phyloP scores from a whole-genome alignment of 2,888 invertebrate species.

The Brachypalpus laphriformis region DNA sequence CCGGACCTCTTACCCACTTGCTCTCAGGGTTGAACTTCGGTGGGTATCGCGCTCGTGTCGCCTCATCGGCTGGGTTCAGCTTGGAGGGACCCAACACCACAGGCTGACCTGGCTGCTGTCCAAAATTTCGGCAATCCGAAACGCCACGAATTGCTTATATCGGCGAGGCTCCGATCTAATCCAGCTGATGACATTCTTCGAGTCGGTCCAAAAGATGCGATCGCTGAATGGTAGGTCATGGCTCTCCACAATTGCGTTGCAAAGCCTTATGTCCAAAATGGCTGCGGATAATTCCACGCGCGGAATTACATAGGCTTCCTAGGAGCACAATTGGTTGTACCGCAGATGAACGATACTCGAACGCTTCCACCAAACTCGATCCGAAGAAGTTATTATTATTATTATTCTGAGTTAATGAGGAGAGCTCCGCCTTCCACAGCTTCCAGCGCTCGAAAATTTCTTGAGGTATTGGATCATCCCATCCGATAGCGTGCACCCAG shows the following conservation, averaged over 20 bases:
- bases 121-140: conserved; percentile 1
- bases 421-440: conserved; percentile 5
- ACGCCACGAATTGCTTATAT: conserved; percentile 65
- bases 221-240: background rate
- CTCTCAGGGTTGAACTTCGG: background rate
- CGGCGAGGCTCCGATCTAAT: conserved; percentile 72
- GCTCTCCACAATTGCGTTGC: background rate
- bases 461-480: conserved; percentile 24
- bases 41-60: background rate
- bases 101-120: background rate
- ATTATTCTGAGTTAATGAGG: background rate
- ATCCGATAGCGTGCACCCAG: background rate
- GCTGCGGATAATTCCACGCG: conserved; percentile 15
- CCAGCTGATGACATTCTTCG: conserved; percentile 68
- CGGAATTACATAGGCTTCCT: background rate
- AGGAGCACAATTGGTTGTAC: conserved; percentile 10
- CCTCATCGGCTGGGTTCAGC: background rate
- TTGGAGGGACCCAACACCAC: background rate
- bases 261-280: conserved; percentile 9
- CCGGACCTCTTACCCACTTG: conserved; percentile 33
- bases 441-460: background rate
- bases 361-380: background rate
- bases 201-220: conserved; percentile 36
- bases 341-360: conserved; percentile 23
- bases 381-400: conserved; percentile 14